These are phyloP conservation scores for Nasonia oneida DNA, from an alignment of 2,888 invertebrate species.

Conservation along the genomic window DNA sequence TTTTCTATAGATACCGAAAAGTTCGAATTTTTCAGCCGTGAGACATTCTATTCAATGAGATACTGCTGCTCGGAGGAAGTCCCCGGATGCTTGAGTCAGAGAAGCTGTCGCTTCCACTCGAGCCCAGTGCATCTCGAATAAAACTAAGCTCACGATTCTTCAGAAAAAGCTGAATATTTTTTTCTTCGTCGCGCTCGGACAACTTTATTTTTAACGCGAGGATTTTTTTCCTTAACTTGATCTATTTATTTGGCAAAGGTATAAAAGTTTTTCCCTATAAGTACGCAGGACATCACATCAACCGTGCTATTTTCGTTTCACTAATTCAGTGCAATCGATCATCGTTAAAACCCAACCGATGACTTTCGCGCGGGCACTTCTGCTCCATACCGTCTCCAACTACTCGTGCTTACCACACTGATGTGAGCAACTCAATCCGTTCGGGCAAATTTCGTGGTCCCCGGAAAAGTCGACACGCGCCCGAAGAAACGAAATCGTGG, in stretches of 20 bases:
- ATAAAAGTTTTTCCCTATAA: too few species aligned
- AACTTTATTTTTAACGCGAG: neutral
- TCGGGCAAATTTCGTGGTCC: neutral
- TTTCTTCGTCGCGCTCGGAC: neutral
- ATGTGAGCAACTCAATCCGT: too few species aligned
- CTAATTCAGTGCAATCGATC: neutral
- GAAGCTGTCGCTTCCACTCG: neutral
- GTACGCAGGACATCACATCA: too few species aligned
- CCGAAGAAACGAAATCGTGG: neutral
- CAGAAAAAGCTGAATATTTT: neutral
- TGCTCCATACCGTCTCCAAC: neutral
- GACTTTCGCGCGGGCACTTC: neutral
- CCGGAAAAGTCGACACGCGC: neutral
- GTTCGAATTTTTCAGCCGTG: neutral
- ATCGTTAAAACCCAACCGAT: neutral
- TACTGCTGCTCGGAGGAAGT: neutral
- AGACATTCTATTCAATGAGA: slow-evolving; percentile 27
- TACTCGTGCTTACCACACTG: neutral
- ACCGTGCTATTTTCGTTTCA: too few species aligned
- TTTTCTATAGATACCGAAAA: neutral
- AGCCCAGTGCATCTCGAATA: neutral
- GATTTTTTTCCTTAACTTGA: neutral
- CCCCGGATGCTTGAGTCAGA: too few species aligned
- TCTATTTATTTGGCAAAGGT: too few species aligned
- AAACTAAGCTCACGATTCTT: neutral